Base-by-base conservation (phyloP, 2,888 invertebrate genomes). In the Acheta domesticus region DNA sequence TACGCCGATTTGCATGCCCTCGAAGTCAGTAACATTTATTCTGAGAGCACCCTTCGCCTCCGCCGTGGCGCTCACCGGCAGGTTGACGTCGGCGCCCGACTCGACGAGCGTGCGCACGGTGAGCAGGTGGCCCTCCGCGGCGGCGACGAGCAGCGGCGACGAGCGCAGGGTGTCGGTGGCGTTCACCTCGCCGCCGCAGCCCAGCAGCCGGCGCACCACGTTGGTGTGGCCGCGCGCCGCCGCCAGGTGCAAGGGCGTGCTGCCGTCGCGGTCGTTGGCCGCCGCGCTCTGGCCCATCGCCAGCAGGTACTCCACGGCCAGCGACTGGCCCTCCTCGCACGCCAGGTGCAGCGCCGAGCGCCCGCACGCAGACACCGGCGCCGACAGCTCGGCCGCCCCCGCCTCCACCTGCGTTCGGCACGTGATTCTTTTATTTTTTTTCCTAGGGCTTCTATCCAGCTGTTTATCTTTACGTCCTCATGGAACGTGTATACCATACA, bases 11-110 rank as follows among this genome's bases (percentile, higher is more conserved):
- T 23, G 23, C 23, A 23, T 23, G 23, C 23, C 23, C 23, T 23
- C 23, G 2, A 23, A 23, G 23, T 23, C 23, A 23, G 23, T 3
- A 23, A 23, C 23, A 23, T 23, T 23, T 23, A 23, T 23, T 23
- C 23, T 23, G 23, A 23, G 23, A 2, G 2, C 2, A 23, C 23
- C 23, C 23, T 1, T 2, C 2, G 23, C 23, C 23, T 23, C 23
- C 23, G 23, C n/a, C n/a, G n/a, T 3, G 2, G 2, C 19, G n/a
- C 62, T 62, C 62, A 62, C 62, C 14, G 62, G 62, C 62, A 62
- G 62, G 62, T 62, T 62, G 62, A 62, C 62, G 62, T 62, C 62
- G 5, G 62, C 62, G 62, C 62, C 62, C 62, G 62, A 62, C 62
- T 62, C 62, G 62, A 62, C 62, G 62, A 62, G 62, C 62, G 62